A percentile compares a stretch with the other conserved stretches of the same genome.
Evolutionary conservation across 2,113 vertebrate species (phyloP).

Genomic region (Nanorana parkeri): DNA sequence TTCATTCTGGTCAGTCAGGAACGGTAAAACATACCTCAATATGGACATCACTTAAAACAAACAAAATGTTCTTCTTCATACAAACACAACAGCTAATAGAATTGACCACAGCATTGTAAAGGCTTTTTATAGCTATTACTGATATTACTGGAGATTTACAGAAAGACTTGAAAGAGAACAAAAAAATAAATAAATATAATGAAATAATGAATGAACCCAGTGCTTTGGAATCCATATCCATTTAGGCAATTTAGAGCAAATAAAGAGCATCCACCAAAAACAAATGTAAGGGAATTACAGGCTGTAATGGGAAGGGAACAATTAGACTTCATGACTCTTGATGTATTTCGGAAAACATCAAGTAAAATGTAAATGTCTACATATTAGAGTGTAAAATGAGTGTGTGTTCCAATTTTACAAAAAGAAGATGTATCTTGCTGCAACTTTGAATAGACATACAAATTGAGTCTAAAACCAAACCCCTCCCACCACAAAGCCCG

Average conservation of each 20-base stretch:
- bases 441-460: too few relatives aligned
- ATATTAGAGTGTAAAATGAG: neutral
- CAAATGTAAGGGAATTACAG: neutral
- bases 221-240: neutral
- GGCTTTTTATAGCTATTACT: constrained; percentile 19
- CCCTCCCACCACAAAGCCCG: too few relatives aligned
- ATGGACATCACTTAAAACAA: neutral
- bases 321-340: neutral
- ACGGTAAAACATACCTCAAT: too few relatives aligned
- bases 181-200: neutral
- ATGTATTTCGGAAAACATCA: neutral
- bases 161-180: neutral
- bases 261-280: neutral
- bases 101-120: constrained; percentile 2
- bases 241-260: neutral
- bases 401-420: too few relatives aligned
- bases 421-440: too few relatives aligned
- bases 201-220: too few relatives aligned
- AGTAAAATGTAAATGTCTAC: neutral
- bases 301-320: neutral
- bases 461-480: too few relatives aligned
- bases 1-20: too few relatives aligned
- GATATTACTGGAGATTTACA: neutral
- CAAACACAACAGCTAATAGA: neutral
- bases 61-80: neutral